phyloP scores from a whole-genome alignment of 2,113 vertebrate genomes.

The Hyaena hyaena region DNA sequence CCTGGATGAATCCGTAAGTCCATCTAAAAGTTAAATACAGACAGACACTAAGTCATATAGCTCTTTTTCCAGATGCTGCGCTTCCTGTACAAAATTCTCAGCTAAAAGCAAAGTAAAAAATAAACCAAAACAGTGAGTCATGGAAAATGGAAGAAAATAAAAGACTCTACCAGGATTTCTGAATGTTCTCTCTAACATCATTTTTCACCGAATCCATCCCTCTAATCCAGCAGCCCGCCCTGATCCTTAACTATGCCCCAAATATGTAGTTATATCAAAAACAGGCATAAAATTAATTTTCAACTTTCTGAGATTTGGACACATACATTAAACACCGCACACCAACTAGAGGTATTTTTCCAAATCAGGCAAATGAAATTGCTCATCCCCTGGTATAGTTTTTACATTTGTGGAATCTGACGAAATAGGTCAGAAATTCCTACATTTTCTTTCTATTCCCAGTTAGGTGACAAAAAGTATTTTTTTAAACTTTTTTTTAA shows the following conservation, averaged over 20 bases:
- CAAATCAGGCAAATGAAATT: conserved; percentile 48
- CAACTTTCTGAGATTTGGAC: conserved; percentile 14
- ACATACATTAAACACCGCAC: neutral
- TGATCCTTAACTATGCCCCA: neutral
- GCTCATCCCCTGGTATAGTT: neutral
- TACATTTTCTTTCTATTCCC: neutral
- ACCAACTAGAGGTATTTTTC: conserved; percentile 37
- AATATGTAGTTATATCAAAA: conserved; percentile 28
- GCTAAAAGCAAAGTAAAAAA: conserved; percentile 56
- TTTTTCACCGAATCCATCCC: neutral
- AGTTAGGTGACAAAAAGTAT: neutral
- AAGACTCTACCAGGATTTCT: neutral
- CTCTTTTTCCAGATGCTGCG: conserved; percentile 47
- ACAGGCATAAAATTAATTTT: conserved; percentile 17
- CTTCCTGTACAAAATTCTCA: conserved; percentile 35
- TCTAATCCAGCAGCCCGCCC: neutral
- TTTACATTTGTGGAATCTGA: conserved; percentile 43
- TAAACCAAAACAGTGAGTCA: conserved; percentile 5
- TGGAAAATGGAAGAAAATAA: conserved; percentile 44
- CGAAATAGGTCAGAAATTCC: conserved; percentile 35
- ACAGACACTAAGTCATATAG: conserved; percentile 62
- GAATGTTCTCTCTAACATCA: conserved; percentile 11
- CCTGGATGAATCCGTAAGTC: conserved; percentile 85
- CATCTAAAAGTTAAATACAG: conserved; percentile 87
- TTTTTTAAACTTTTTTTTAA: neutral